Base-by-base conservation (phyloP, 1,140 invertebrate species). In the Drosophila nannoptera region DNA sequence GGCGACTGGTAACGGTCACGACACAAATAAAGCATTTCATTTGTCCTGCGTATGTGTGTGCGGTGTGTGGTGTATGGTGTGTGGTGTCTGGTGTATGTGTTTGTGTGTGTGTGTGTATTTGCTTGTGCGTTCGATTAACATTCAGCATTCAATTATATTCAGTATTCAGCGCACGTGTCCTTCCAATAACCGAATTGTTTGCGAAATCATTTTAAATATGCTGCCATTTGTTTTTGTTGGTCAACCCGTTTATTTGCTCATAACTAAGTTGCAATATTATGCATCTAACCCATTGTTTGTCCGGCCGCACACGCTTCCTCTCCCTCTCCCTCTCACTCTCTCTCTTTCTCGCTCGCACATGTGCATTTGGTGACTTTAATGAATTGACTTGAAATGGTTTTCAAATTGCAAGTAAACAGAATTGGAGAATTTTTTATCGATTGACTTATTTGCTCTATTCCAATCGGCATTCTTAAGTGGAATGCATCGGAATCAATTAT, bases 1-100 rank as follows among this genome's bases (percentile, higher is more conserved):
- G 43, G 40, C 52, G 33, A 63, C 29, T 46, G 54, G 35, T 45
- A 60, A 35, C 59, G 69, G 59, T 33, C 40, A 12, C 36, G 59
- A 22, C 67, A 62, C 50, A 43, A 71, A 52, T 52, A 63, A 69
- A 45, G n/a, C 75, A 75, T 69, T 75, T 64, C 71, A 82, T 83
- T 78, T 63, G 50, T 58, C 67, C n/a, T n/a, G n/a, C n/a, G n/a
- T n/a, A n/a, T n/a, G n/a, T n/a, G n/a, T n/a, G n/a, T n/a, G n/a
- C n/a, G n/a, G n/a, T n/a, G n/a, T n/a, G n/a, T n/a, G n/a, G n/a
- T n/a, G n/a, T n/a, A n/a, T n/a, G n/a, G n/a, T n/a, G n/a, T n/a
- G n/a, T n/a, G n/a, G n/a, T n/a, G n/a, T n/a, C n/a, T n/a, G n/a
- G n/a, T n/a, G n/a, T n/a, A n/a, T n/a, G n/a, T n/a, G n/a, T n/a